A percentile compares a stretch with the other conserved stretches of the same genome.
These are phyloP conservation scores for Rhizomys pruinosus DNA, from an alignment of 2,113 vertebrate genomes.

Conservation along the genomic window DNA sequence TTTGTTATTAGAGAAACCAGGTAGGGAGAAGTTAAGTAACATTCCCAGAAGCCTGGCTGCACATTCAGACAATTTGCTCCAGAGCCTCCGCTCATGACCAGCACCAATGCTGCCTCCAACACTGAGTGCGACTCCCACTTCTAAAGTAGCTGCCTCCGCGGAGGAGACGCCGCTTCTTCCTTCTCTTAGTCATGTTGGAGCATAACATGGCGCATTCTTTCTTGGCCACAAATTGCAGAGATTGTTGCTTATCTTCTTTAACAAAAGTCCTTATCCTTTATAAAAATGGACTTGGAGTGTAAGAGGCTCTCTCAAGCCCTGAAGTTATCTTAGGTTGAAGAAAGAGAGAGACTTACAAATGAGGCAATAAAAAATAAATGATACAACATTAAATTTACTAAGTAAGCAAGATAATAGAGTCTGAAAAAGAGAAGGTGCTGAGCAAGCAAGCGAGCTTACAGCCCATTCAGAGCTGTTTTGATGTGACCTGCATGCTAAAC, in stretches of 20 bases:
- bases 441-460: constrained; percentile 77
- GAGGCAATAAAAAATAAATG: constrained; percentile 84
- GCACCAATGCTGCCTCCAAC: not conserved
- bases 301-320: constrained; percentile 64
- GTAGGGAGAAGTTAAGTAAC: not conserved
- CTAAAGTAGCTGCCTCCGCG: no score
- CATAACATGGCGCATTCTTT: constrained; percentile 40
- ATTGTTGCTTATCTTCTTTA: constrained; percentile 71
- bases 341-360: constrained; percentile 75
- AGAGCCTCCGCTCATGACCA: not conserved
- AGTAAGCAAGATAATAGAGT: constrained; percentile 80
- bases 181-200: constrained; percentile 66
- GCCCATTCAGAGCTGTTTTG: constrained; percentile 63
- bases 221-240: constrained; percentile 55
- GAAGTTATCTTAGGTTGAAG: constrained; percentile 67
- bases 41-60: not conserved
- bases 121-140: no score
- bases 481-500: constrained; percentile 78
- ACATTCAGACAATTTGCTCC: not conserved
- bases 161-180: no score
- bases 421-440: constrained; percentile 81
- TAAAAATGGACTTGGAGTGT: constrained; percentile 70
- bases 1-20: not conserved
- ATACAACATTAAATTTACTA: constrained; percentile 80
- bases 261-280: constrained; percentile 72